Percentiles rank a stretch among this genome's conserved stretches.
Conservation (phyloP, 1,140 invertebrate species). For the Bombus confusus region DNA sequence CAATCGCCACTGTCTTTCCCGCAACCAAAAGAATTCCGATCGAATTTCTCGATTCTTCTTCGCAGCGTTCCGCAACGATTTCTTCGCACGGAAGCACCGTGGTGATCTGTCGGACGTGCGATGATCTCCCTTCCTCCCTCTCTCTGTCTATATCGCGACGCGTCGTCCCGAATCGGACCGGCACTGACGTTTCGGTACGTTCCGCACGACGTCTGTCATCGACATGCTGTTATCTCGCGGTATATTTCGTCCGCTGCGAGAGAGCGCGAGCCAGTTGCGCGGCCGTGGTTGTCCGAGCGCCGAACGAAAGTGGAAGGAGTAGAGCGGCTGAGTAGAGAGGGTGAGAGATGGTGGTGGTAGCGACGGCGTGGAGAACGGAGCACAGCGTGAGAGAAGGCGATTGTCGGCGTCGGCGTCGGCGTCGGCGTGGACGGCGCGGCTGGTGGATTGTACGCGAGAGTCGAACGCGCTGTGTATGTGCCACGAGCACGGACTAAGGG, state of each 20-base stretch:
- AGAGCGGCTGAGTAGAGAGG: slow-evolving; percentile 28
- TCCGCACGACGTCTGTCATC: slow-evolving; percentile 61
- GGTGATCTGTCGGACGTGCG: too few species aligned
- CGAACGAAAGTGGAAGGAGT: slow-evolving; percentile 41
- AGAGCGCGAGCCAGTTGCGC: slow-evolving; percentile 1
- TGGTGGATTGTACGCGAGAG: too few species aligned
- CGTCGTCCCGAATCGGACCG: slow-evolving; percentile 3
- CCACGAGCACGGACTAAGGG: slow-evolving; percentile 40
- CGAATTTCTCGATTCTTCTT: too few species aligned
- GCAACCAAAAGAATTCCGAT: too few species aligned
- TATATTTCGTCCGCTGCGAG: slow-evolving; percentile 2
- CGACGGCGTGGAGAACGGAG: slow-evolving; percentile 21
- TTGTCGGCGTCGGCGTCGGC: slow-evolving; percentile 15
- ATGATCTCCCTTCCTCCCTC: too few species aligned
- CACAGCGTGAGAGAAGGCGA: slow-evolving; percentile 34
- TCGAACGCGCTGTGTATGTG: too few species aligned
- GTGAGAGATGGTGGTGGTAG: slow-evolving; percentile 14
- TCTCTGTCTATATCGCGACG: slow-evolving; percentile 1
- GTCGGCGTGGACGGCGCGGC: neutral
- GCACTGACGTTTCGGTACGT: slow-evolving; percentile 34
- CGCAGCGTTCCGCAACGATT: too few species aligned
- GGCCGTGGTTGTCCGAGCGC: slow-evolving; percentile 15
- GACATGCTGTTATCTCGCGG: slow-evolving; percentile 64
- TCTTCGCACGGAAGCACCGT: too few species aligned
- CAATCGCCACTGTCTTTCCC: too few species aligned